Evolutionary conservation across 2,888 invertebrate genomes (phyloP), one percentile per base, ranked within the genome.

Genomic region (Trissolcus japonicus): DNA sequence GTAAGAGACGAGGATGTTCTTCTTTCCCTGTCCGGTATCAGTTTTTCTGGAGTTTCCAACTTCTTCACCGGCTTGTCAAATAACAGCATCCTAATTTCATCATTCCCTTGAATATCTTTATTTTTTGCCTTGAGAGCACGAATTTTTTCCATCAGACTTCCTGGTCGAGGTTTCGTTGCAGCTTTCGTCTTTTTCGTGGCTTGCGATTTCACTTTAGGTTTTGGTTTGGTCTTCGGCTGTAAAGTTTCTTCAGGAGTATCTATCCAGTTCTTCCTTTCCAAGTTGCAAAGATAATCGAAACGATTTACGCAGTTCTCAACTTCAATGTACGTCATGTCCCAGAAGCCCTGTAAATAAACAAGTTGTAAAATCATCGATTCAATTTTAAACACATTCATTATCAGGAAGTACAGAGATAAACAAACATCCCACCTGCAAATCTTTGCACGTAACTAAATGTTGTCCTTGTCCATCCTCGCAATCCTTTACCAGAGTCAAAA

Each of bases 261-360:
- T 16, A 87, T 83, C 93, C 93, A 89, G 21, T 76, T 78, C 1
- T 75, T 80, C 0, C 72, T 29, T 43, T 80, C 79, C 4, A 86
- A 50, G 21, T 82, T 66, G 7, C 83, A 81, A 4, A 88, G 78
- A 35, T 82, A 83, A 1, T 80, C 67, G 46, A 89, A 89, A 4
- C 88, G 79, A 6, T 50, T 63, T 4, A 86, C 81, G 59, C 88
- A 88, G 53, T 89, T 77, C 17, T 78, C 82, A 13, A 90, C 91
- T 90, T 96, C 95, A 88, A 95, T 92, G 80, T 92, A 92, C 43
- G 95, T 92, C 93, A 95, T 94, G 83, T 96, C 96, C 96, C 96
- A 96, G 90, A 96, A 96, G 25, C 96, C 96, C 82, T 93, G 94
- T 0, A 62, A 67, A 16, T n/a, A 1, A 14, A 6, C n/a, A 16